phyloP scores from a whole-genome alignment of 2,797 vertebrate genomes.

The Lutjanus campechanus region DNA sequence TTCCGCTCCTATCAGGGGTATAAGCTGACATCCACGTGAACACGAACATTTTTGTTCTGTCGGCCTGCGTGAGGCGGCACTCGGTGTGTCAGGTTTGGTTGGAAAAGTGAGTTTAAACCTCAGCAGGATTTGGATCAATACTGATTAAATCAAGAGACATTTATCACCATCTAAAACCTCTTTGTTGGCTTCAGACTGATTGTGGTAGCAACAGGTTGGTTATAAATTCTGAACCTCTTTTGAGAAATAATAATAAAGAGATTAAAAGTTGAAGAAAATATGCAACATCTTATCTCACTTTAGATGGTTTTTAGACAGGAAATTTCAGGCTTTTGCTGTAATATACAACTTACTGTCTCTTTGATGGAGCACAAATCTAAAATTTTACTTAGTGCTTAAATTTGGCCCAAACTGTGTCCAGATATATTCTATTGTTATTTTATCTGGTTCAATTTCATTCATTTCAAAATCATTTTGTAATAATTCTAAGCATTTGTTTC shows the following conservation, averaged over 20 bases:
- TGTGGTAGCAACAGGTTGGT: neutral
- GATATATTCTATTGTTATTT: neutral
- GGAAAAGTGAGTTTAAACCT: constrained; percentile 17
- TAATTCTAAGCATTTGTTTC: no score
- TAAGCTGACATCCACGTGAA: neutral
- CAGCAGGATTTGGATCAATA: neutral
- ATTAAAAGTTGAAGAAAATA: neutral
- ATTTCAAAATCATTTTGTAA: no score
- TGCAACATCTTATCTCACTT: neutral
- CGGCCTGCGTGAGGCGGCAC: neutral
- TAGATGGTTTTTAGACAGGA: neutral
- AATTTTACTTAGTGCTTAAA: neutral
- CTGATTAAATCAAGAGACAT: constrained; percentile 28
- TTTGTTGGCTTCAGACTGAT: constrained; percentile 10
- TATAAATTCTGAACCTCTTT: neutral
- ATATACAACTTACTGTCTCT: neutral
- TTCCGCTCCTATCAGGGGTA: constrained; percentile 29
- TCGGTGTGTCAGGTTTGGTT: neutral
- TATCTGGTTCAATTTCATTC: no score
- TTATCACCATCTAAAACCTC: constrained; percentile 13
- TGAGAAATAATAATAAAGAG: constrained; percentile 5
- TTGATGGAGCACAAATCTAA: neutral
- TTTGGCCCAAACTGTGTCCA: neutral
- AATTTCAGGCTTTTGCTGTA: neutral
- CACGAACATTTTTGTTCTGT: neutral